Conservation (phyloP, 1,140 invertebrate genomes). For the Drepana arcuata region DNA sequence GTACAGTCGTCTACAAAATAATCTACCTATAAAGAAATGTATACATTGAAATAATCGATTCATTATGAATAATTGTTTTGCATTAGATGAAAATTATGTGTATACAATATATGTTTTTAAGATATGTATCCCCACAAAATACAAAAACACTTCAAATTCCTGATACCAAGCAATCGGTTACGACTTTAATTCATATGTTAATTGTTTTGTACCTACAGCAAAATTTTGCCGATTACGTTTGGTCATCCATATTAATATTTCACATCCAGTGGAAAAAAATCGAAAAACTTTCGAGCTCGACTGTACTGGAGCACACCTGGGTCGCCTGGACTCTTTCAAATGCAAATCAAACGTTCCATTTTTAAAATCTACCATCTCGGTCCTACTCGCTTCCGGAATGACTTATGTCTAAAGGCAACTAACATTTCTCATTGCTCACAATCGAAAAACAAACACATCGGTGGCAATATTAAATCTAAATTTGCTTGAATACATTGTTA, state of each 20-base stretch:
- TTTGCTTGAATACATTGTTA: constrained; percentile 6
- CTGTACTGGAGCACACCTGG: constrained; percentile 63
- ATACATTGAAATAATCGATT: too few relatives aligned
- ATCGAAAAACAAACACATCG: constrained; percentile 23
- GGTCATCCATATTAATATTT: constrained; percentile 63
- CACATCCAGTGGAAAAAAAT: constrained; percentile 28
- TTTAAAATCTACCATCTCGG: constrained; percentile 70
- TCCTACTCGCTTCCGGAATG: constrained; percentile 64
- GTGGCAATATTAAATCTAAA: constrained; percentile 2
- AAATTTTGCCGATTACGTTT: constrained; percentile 48
- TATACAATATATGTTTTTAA: too few relatives aligned
- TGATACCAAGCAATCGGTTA: too few relatives aligned
- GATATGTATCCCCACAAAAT: too few relatives aligned
- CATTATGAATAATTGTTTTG: too few relatives aligned
- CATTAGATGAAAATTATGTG: too few relatives aligned
- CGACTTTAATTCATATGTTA: constrained; percentile 47
- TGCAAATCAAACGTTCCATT: constrained; percentile 72
- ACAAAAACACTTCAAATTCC: too few relatives aligned
- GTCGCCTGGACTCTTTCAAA: constrained; percentile 68
- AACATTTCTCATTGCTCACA: constrained; percentile 11
- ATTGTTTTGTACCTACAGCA: constrained; percentile 34
- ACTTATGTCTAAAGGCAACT: constrained; percentile 57
- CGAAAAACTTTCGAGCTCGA: constrained; percentile 46
- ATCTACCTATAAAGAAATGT: too few relatives aligned
- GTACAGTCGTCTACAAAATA: too few relatives aligned